Base-by-base conservation (phyloP, 1,140 invertebrate genomes). In the Diuraphis noxia region DNA sequence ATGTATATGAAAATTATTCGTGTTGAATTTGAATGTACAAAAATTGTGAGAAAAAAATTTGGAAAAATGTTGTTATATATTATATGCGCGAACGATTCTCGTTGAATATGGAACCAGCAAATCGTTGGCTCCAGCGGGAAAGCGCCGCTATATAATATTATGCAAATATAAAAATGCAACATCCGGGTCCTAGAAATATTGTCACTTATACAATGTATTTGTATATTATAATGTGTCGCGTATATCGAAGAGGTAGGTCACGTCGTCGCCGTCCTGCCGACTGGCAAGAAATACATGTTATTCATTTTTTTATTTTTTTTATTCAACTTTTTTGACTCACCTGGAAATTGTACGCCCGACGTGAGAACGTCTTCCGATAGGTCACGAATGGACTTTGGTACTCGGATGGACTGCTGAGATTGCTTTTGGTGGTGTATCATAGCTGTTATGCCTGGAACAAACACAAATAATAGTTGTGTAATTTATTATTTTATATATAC, bases 321-420 rank as follows among this genome's bases (percentile, higher is more conserved):
- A n/a, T n/a, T 72, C 30, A 72, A 72, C 17, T 13, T n/a, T 72
- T 38, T 8, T 6, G 77, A 82, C 72, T 91, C 72, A 91, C 89
- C 89, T 40, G 89, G 89, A 82, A 91, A 91, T 52, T 91, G 89
- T 91, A 91, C 7, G 52, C 89, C 89, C 5, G 89, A 91, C 46
- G 25, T 40, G 77, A 91, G 77, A 82, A 91, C 43, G 36, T 91
- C 89, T 82, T 91, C 89, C 43, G 89, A 79, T 36, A 91, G 25
- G 77, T 91, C 89, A 25, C 89, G 21, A 38, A 91, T 91, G 19
- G 89, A 91, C 77, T 82, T 82, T 4, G 89, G 89, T 40, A 91
- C 89, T 91, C 89, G 21, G 77, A 91, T 9, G 21, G 88, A 72
- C 34, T 86, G 85, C 9, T 40, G 86, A 21, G 2, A 23, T 9